These are phyloP conservation scores for Anser brachyrhynchus DNA, from an alignment of 2,113 vertebrate species.

Conservation along the genomic window DNA sequence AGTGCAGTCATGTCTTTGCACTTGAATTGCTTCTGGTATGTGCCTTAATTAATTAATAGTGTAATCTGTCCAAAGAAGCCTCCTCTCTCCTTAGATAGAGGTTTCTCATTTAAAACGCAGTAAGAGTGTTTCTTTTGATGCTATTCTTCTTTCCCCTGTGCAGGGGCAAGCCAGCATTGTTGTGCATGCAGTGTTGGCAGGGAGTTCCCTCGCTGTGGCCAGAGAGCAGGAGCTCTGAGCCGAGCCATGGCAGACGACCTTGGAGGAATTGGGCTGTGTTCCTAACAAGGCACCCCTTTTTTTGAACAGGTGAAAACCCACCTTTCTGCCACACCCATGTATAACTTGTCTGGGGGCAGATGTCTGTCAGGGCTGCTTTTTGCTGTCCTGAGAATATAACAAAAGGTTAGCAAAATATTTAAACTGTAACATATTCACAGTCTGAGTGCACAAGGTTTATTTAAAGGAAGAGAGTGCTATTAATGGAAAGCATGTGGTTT, in stretches of 20 bases:
- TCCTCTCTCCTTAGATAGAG: neutral
- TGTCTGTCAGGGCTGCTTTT: constrained; percentile 29
- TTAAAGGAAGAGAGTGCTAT: constrained; percentile 68
- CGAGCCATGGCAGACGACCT: neutral
- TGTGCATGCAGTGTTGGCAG: rapidly evolving
- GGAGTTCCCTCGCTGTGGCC: neutral
- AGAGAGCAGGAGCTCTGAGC: neutral
- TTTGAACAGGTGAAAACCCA: neutral
- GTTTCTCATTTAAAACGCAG: neutral
- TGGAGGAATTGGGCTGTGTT: neutral
- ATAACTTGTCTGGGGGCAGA: constrained; percentile 28
- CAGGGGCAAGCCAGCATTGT: neutral
- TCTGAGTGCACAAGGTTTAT: constrained; percentile 48
- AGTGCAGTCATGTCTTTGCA: neutral
- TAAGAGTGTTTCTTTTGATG: neutral
- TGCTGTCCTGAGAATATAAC: constrained; percentile 10
- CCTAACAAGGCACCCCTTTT: neutral
- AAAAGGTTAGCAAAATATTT: constrained; percentile 55
- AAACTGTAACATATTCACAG: neutral
- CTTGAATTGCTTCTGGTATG: neutral
- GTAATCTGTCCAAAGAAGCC: neutral
- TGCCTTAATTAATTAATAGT: neutral
- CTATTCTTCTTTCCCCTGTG: neutral
- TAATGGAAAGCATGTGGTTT: constrained; percentile 72
- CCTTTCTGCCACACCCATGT: neutral